A percentile compares a stretch with the other conserved stretches of the same genome.
These are phyloP conservation scores for Drosophila falleni DNA, from an alignment of 2,888 invertebrate species.

Conservation along the genomic window DNA sequence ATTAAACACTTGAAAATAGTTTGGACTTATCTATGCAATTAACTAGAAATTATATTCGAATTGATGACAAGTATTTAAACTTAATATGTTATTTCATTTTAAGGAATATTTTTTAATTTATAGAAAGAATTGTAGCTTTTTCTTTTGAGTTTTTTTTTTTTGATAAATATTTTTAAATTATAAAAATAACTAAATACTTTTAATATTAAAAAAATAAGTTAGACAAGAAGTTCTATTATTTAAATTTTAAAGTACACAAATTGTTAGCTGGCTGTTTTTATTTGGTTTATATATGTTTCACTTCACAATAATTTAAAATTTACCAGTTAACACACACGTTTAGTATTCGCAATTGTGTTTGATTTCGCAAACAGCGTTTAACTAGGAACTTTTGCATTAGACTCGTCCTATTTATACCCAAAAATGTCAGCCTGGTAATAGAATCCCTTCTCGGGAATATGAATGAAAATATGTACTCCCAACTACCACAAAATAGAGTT, in stretches of 20 bases:
- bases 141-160: too few relatives aligned
- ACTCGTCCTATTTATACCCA: slow-evolving; percentile 65
- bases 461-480: slow-evolving; percentile 6
- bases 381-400: slow-evolving; percentile 39
- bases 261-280: background rate
- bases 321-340: slow-evolving; percentile 34
- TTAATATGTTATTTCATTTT: too few relatives aligned
- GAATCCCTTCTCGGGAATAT: slow-evolving; percentile 26
- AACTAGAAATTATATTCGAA: background rate
- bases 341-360: slow-evolving; percentile 14
- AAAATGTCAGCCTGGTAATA: slow-evolving; percentile 24
- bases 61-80: background rate
- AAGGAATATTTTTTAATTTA: too few relatives aligned
- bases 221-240: background rate
- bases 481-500: slow-evolving; percentile 10
- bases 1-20: background rate
- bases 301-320: background rate
- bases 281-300: background rate
- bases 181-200: background rate
- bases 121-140: too few relatives aligned
- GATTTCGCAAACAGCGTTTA: slow-evolving; percentile 30
- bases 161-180: too few relatives aligned
- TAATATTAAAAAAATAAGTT: background rate
- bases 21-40: background rate
- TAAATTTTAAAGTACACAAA: background rate